Conservation (phyloP, 2,888 invertebrate genomes). For the Phyto melanocephala region DNA sequence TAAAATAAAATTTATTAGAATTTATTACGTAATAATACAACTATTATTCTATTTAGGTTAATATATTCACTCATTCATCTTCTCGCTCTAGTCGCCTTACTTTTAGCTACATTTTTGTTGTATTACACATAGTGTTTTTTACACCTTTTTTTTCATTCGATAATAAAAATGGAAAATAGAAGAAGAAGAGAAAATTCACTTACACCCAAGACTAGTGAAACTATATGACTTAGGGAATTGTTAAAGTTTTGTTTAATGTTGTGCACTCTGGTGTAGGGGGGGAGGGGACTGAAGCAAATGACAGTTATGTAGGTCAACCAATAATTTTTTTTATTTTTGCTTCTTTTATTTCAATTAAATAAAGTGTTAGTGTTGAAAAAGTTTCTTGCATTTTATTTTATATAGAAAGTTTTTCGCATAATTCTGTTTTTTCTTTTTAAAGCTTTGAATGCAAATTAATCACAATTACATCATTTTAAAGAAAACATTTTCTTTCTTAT, state of each 20-base stretch:
- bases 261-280: background rate
- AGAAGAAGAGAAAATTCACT: background rate
- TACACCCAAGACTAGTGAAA: background rate
- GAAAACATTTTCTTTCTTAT: too few relatives aligned
- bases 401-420: too few relatives aligned
- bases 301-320: background rate
- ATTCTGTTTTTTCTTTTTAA: too few relatives aligned
- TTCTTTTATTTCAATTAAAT: background rate
- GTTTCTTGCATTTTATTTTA: background rate
- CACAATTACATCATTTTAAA: too few relatives aligned
- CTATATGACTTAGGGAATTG: background rate
- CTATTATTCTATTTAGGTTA: slow-evolving; percentile 11
- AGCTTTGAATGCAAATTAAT: too few relatives aligned
- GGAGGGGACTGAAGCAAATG: too few relatives aligned
- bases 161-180: background rate
- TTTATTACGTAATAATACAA: slow-evolving; percentile 28
- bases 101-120: background rate
- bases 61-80: background rate
- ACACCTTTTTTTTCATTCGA: background rate
- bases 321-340: background rate
- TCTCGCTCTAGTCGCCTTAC: background rate
- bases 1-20: background rate
- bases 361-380: background rate
- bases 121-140: background rate
- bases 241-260: background rate